phyloP scores from a whole-genome alignment of 2,888 invertebrate genomes.

The Stratiomys singularior region DNA sequence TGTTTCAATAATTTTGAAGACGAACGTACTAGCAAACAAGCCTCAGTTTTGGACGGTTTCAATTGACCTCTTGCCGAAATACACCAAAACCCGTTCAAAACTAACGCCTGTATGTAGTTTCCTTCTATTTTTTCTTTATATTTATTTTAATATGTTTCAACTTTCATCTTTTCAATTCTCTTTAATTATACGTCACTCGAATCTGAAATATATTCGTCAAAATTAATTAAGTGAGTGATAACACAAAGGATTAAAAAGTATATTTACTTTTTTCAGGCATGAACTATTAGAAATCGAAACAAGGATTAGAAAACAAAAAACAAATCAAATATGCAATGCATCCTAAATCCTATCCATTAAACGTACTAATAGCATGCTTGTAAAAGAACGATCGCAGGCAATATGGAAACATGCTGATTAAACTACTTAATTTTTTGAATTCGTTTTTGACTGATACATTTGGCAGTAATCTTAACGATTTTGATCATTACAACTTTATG shows the following conservation, averaged over 20 bases:
- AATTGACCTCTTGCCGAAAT: slow-evolving; percentile 64
- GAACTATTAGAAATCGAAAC: background rate
- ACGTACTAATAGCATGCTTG: no score
- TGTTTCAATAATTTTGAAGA: slow-evolving; percentile 49
- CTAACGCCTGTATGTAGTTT: slow-evolving; percentile 62
- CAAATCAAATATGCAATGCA: no score
- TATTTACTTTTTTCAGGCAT: background rate
- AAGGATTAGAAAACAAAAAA: background rate
- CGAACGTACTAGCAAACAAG: slow-evolving; percentile 59
- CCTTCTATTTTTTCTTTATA: background rate
- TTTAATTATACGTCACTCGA: slow-evolving; percentile 30
- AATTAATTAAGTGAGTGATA: background rate
- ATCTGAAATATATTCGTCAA: slow-evolving; percentile 39
- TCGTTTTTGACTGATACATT: no score
- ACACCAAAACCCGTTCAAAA: slow-evolving; percentile 67
- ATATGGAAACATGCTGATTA: no score
- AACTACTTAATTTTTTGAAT: no score
- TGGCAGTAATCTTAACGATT: no score
- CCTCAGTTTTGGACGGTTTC: slow-evolving; percentile 68
- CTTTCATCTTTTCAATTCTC: slow-evolving; percentile 29
- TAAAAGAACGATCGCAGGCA: no score
- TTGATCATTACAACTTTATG: no score
- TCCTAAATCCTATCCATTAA: no score
- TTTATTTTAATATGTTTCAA: background rate
- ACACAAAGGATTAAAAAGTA: slow-evolving; percentile 11